Percentiles rank a stretch among this genome's conserved stretches.
Conservation (phyloP, 2,888 invertebrate genomes). For the Ethmia dodecea region DNA sequence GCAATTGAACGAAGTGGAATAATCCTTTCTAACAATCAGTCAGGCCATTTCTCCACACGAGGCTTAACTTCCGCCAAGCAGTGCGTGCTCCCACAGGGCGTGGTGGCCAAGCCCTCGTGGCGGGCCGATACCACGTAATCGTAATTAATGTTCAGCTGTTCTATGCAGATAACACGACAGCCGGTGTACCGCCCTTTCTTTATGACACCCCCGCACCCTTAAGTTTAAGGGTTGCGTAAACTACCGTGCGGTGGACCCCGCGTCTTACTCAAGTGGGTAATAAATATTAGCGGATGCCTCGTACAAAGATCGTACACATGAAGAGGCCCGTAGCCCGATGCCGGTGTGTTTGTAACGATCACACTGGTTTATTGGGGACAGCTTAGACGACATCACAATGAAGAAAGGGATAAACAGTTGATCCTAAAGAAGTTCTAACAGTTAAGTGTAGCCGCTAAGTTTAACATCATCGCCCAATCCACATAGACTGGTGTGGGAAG, state of each 20-base stretch:
- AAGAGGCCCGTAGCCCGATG: too few species aligned
- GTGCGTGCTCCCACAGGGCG: conserved; percentile 32
- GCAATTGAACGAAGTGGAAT: too few species aligned
- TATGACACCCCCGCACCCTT: conserved; percentile 39
- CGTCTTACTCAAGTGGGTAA: background rate
- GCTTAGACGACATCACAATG: too few species aligned
- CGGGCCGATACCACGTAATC: conserved; percentile 29
- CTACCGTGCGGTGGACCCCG: background rate
- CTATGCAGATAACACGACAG: conserved; percentile 17
- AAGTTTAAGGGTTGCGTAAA: conserved; percentile 12
- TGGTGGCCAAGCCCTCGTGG: conserved; percentile 15
- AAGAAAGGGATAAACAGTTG: too few species aligned
- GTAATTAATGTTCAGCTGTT: conserved; percentile 46
- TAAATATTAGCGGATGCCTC: conserved; percentile 1
- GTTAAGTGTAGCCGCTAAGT: too few species aligned
- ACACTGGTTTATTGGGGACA: too few species aligned
- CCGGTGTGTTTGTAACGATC: too few species aligned
- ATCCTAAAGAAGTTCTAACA: too few species aligned
- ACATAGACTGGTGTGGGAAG: too few species aligned
- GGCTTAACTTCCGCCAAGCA: conserved; percentile 23
- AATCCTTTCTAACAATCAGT: too few species aligned
- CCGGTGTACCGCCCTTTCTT: conserved; percentile 33
- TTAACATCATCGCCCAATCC: too few species aligned
- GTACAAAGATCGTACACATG: too few species aligned
- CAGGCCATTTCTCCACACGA: conserved; percentile 10